These are phyloP conservation scores for Oophaga sylvatica DNA, from an alignment of 2,797 vertebrate genomes.

Conservation along the genomic window DNA sequence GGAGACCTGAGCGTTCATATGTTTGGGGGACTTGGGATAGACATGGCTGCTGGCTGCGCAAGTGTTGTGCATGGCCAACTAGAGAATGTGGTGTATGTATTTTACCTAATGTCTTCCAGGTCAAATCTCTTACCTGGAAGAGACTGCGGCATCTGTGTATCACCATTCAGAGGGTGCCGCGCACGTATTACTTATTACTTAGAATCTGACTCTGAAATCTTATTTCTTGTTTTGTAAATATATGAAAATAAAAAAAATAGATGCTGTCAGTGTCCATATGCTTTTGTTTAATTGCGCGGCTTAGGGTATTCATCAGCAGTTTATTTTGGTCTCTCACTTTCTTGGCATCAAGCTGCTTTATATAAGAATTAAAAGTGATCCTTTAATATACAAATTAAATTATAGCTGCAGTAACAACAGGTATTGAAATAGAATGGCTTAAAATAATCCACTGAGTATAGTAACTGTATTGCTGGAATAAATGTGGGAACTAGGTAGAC, in stretches of 20 bases:
- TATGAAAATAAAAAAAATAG: conserved; percentile 8
- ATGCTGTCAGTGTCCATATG: conserved; percentile 38
- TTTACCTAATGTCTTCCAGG: neutral
- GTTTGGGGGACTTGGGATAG: too few species aligned
- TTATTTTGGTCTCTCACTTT: conserved; percentile 41
- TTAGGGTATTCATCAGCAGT: conserved; percentile 15
- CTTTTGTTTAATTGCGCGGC: conserved; percentile 12
- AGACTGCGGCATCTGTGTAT: neutral
- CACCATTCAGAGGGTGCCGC: neutral
- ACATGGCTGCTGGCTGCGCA: too few species aligned
- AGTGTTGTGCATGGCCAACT: too few species aligned
- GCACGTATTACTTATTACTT: neutral
- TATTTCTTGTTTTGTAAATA: conserved; percentile 11
- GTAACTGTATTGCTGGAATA: neutral
- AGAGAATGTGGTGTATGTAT: neutral
- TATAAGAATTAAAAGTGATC: conserved; percentile 26
- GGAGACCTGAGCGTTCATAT: too few species aligned
- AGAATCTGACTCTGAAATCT: neutral
- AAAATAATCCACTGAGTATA: conserved; percentile 15
- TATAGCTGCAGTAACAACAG: conserved; percentile 27
- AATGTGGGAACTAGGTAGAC: neutral
- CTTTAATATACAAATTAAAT: conserved; percentile 42
- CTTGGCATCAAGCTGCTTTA: conserved; percentile 40
- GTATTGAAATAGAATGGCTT: conserved; percentile 13
- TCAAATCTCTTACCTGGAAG: neutral